Base-by-base conservation (phyloP, 2,888 invertebrate genomes). In the Cephonodes hylas region DNA sequence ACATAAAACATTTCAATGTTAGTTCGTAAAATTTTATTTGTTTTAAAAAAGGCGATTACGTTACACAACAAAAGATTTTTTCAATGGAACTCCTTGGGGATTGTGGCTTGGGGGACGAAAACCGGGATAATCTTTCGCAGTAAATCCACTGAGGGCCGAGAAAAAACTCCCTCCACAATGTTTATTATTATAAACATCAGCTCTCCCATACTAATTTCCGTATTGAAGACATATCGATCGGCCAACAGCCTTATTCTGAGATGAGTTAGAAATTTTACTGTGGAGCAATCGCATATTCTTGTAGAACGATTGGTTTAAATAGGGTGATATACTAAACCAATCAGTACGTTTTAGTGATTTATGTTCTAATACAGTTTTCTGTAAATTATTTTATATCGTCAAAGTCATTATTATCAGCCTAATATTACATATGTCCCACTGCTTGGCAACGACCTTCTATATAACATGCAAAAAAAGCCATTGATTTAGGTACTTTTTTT, bases 131-230 rank as follows among this genome's bases (percentile, higher is more conserved):
- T 38, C 44, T 58, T 44, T 38, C n/a, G n/a, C 45, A 15, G 59
- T 59, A 59, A 59, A 59, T 59, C 45, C 34, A 31, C 20, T 13
- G 22, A 27, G 13, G n/a, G 34, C n/a, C 27, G 45, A 46, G 42
- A 42, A 64, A 63, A 66, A 66, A 62, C 67, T 60, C 45, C 58
- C 27, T 66, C 66, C 64, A 56, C 66, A 58, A 66, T 71, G 68
- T 70, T 72, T 71, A 70, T 75, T 69, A 68, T 67, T 69, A 69
- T 73, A 72, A 78, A 74, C 70, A 73, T 64, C 67, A 70, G 61
- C 61, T 70, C 67, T 68, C 67, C 73, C 78, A 81, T 81, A 79
- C 75, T 79, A 82, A 85, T 86, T 83, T 83, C 77, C 77, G 76
- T 81, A 81, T 81, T 72, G 76, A 71, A 64, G 66, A 63, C 64